Evolutionary conservation across 2,113 vertebrate genomes (phyloP).

Genomic region (Urocynchramus pylzowi): DNA sequence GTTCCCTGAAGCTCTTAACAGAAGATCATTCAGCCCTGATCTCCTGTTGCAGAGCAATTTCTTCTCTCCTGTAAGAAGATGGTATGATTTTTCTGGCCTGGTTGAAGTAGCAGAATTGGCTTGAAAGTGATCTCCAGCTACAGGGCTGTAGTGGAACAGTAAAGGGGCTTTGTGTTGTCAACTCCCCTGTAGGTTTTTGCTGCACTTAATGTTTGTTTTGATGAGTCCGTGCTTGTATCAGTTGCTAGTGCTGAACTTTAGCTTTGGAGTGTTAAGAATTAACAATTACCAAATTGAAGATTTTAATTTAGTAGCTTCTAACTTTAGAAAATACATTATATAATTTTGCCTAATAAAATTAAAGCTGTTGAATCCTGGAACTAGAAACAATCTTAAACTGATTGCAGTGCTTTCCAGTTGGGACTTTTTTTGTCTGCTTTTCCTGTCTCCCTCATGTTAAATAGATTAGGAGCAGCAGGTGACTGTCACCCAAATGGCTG

Average conservation of each 20-base stretch:
- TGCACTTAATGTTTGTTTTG: background rate
- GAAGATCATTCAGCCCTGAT: background rate
- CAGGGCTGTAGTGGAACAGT: background rate
- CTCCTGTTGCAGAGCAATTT: background rate
- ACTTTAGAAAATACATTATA: background rate
- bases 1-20: background rate
- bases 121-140: background rate
- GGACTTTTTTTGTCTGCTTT: background rate
- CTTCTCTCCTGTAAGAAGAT: background rate
- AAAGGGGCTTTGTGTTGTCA: background rate
- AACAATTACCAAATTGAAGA: background rate
- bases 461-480: background rate
- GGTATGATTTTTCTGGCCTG: background rate
- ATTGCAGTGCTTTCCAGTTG: background rate
- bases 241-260: background rate
- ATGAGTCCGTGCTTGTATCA: background rate
- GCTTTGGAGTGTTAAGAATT: background rate
- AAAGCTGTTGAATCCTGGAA: background rate
- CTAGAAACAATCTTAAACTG: background rate
- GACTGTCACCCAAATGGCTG: background rate
- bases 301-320: background rate
- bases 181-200: background rate
- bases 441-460: background rate
- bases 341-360: background rate
- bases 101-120: background rate